A percentile compares a stretch with the other conserved stretches of the same genome.
Evolutionary conservation across 92 coral and sea anemone genomes (phyloP).

Genomic region (Blastomussa wellsi): DNA sequence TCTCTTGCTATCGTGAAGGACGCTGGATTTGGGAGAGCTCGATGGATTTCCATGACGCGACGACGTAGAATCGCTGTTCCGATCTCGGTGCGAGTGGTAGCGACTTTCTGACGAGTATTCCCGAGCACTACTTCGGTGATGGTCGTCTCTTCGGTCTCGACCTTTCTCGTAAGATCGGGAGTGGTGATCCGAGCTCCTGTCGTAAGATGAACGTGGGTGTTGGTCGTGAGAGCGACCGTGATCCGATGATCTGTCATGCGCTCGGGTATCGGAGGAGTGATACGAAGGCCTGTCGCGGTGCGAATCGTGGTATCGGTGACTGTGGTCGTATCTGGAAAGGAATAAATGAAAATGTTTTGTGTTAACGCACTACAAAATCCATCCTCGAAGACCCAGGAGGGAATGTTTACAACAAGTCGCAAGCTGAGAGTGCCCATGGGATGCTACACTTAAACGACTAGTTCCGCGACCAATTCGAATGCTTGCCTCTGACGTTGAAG

Average conservation of each 20-base stretch:
- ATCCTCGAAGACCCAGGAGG: too few species aligned
- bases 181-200: conserved; percentile 71
- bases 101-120: conserved; percentile 83
- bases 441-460: too few species aligned
- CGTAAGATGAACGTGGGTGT: conserved; percentile 69
- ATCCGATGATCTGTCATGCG: conserved; percentile 80
- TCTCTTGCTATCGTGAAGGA: conserved; percentile 63
- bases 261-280: conserved; percentile 74
- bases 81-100: conserved; percentile 73
- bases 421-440: too few species aligned
- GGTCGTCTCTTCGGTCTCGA: conserved; percentile 72
- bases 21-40: conserved; percentile 53
- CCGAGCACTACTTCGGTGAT: conserved; percentile 68
- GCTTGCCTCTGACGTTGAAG: too few species aligned
- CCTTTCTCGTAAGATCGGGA: conserved; percentile 75
- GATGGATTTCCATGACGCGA: conserved; percentile 42
- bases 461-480: too few species aligned
- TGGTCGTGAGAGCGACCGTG: conserved; percentile 70
- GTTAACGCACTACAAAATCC: too few species aligned
- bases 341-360: neutral
- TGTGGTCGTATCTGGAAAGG: conserved; percentile 56
- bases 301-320: conserved; percentile 60
- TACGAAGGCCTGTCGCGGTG: conserved; percentile 66
- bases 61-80: conserved; percentile 47
- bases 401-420: too few species aligned